phyloP scores from a whole-genome alignment of 1,140 invertebrate genomes.

The Drosophila carrolli region DNA sequence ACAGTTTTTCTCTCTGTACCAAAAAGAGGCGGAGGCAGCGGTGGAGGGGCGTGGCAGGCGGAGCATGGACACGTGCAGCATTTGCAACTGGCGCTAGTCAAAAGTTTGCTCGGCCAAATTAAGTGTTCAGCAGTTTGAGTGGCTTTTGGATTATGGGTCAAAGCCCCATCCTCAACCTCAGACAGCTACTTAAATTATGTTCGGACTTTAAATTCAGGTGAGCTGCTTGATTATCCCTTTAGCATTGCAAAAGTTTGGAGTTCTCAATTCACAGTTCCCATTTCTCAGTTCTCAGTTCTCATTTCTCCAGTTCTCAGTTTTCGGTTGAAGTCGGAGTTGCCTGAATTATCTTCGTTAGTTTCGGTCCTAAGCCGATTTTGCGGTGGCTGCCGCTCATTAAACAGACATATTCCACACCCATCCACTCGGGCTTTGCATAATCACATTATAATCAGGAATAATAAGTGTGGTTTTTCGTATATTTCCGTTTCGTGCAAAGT shows the following conservation, averaged over 20 bases:
- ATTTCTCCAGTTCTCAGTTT: not conserved
- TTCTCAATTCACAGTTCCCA: not conserved
- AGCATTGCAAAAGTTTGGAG: not conserved
- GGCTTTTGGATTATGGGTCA: conserved; percentile 50
- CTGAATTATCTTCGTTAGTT: conserved; percentile 10
- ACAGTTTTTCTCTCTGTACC: conserved; percentile 2
- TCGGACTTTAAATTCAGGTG: conserved; percentile 32
- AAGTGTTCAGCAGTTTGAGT: conserved; percentile 60
- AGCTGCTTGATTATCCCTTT: not conserved
- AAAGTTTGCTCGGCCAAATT: conserved; percentile 65
- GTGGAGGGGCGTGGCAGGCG: not conserved
- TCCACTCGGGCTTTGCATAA: conserved; percentile 24
- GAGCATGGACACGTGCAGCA: conserved; percentile 49
- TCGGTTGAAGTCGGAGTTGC: conserved; percentile 1
- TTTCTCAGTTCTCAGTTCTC: not conserved
- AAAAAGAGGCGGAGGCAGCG: not conserved
- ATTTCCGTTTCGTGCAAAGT: conserved; percentile 39
- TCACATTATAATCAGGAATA: conserved; percentile 68
- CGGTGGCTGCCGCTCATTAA: conserved; percentile 32
- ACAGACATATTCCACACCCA: conserved; percentile 19
- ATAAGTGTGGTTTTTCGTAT: conserved; percentile 61
- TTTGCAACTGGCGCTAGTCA: conserved; percentile 56
- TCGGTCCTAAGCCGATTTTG: conserved; percentile 50
- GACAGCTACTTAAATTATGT: conserved; percentile 39
- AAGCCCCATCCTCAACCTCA: conserved; percentile 1